These are phyloP conservation scores for Myrmophylax atrothorax DNA, from an alignment of 2,113 vertebrate genomes.

Conservation along the genomic window DNA sequence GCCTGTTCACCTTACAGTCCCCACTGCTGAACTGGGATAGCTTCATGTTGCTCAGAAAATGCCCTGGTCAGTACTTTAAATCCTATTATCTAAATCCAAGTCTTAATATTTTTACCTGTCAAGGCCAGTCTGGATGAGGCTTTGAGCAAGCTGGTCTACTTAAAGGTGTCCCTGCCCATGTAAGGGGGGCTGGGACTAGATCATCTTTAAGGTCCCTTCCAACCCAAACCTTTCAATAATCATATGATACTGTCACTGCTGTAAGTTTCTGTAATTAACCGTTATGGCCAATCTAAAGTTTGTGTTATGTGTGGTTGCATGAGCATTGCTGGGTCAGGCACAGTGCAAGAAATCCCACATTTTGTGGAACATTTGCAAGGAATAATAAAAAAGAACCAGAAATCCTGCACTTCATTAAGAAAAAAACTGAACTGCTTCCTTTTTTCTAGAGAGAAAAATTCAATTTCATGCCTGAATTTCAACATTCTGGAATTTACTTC, in stretches of 20 bases:
- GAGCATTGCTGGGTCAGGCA: background rate
- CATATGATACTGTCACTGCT: background rate
- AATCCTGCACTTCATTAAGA: background rate
- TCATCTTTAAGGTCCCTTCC: background rate
- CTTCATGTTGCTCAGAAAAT: background rate
- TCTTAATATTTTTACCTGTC: background rate
- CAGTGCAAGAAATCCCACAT: background rate
- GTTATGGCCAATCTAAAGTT: background rate
- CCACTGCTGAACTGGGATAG: background rate
- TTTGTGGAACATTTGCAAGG: background rate
- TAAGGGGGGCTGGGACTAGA: fast-evolving
- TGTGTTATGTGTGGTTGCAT: background rate
- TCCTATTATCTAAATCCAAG: background rate
- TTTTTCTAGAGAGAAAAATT: background rate
- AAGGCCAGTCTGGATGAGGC: background rate
- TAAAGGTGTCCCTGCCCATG: background rate
- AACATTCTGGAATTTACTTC: background rate
- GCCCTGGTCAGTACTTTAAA: background rate
- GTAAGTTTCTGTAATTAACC: background rate
- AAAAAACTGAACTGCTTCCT: background rate
- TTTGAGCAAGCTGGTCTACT: background rate
- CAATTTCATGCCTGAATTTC: background rate
- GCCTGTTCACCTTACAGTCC: background rate
- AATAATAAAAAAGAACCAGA: background rate
- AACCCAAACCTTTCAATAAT: background rate